Conservation (phyloP, 2,113 vertebrate genomes). For the Phaethon lepturus region DNA sequence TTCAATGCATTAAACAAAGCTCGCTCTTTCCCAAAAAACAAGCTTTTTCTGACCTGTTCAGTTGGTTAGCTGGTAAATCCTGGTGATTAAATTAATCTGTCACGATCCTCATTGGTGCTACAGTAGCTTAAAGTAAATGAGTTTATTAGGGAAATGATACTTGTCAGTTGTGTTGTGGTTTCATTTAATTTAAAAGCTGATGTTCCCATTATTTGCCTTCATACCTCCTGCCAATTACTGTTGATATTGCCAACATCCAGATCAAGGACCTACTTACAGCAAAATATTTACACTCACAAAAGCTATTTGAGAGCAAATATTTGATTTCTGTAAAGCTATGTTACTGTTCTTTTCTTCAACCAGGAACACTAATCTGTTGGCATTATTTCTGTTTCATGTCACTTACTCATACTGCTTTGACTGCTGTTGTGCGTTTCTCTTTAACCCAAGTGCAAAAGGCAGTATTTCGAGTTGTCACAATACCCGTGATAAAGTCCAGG, state of each 20-base stretch:
- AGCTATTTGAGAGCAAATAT: not conserved
- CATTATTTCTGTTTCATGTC: not conserved
- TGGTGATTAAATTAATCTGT: not conserved
- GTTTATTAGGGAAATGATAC: conserved; percentile 14
- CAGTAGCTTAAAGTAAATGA: not conserved
- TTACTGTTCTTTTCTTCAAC: not conserved
- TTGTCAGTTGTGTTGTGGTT: conserved; percentile 2
- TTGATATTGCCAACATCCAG: conserved; percentile 24
- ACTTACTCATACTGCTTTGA: not conserved
- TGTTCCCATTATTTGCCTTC: conserved; percentile 13
- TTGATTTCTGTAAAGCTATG: not conserved
- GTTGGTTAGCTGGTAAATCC: not conserved
- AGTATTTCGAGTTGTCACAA: not conserved
- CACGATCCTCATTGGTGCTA: not conserved
- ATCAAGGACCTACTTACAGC: conserved; percentile 35
- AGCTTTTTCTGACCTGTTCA: not conserved
- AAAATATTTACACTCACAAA: conserved; percentile 43
- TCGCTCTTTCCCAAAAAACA: not conserved
- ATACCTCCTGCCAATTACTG: conserved; percentile 47
- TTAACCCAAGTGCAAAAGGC: not conserved
- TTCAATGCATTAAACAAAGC: not conserved
- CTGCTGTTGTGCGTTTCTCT: not conserved
- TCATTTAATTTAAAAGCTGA: conserved; percentile 29
- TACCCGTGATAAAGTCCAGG: not conserved
- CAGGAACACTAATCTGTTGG: not conserved